phyloP scores from a whole-genome alignment of 1,140 invertebrate genomes.

The Conopomorpha cramerella region DNA sequence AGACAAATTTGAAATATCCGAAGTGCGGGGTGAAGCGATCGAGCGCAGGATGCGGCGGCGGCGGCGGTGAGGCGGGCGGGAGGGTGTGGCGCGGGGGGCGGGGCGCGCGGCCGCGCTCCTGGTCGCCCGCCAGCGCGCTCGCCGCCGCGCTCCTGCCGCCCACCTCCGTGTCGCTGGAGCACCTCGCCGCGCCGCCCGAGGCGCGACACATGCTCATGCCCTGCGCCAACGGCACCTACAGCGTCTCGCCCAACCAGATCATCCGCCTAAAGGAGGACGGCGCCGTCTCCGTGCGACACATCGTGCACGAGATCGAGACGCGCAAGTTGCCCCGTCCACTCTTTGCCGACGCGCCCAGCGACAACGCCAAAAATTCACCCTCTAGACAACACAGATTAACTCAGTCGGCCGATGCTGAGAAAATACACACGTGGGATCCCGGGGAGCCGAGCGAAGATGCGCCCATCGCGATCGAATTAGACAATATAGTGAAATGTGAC shows the following conservation, averaged over 20 bases:
- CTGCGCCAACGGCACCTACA: conserved; percentile 83
- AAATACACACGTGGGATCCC: conserved; percentile 68
- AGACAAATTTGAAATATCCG: conserved; percentile 84
- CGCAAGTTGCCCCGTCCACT: conserved; percentile 8
- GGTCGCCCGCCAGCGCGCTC: conserved; percentile 75
- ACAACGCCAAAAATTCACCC: too few relatives aligned
- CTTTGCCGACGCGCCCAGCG: too few relatives aligned
- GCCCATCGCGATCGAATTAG: conserved; percentile 24
- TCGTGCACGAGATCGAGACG: conserved; percentile 69
- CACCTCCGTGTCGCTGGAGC: conserved; percentile 65
- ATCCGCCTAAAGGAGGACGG: conserved; percentile 70
- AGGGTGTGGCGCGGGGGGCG: conserved; percentile 57
- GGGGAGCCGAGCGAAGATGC: conserved; percentile 44
- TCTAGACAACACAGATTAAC: too few relatives aligned
- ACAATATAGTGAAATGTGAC: conserved; percentile 59
- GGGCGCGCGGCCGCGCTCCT: conserved; percentile 73
- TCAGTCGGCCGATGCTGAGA: conserved; percentile 51
- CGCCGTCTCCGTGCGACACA: conserved; percentile 63
- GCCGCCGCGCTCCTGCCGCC: conserved; percentile 64
- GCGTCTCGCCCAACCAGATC: conserved; percentile 87
- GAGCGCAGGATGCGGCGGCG: conserved; percentile 49
- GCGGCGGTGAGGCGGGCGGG: conserved; percentile 63
- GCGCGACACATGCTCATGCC: conserved; percentile 80
- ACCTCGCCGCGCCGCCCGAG: conserved; percentile 65
- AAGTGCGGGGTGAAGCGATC: conserved; percentile 60